Percentiles rank a stretch among this genome's conserved stretches.
phyloP scores from a whole-genome alignment of 1,140 invertebrate species.

The Leptonema lineaticorne region DNA sequence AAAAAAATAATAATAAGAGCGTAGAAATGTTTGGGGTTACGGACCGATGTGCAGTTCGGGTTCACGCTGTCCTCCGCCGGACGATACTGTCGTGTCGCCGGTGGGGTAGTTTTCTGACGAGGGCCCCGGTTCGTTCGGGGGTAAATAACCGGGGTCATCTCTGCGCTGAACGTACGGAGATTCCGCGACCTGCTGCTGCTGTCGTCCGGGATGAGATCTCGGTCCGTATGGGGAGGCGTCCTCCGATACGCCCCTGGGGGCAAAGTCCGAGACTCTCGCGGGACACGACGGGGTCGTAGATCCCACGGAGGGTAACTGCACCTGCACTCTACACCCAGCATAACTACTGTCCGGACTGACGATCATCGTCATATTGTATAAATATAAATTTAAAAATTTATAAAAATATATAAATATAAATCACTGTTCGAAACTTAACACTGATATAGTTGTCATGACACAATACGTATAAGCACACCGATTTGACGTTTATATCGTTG shows the following conservation, averaged over 20 bases:
- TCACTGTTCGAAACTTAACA: too few species aligned
- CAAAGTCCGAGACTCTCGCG: conserved; percentile 16
- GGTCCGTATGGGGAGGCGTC: not conserved
- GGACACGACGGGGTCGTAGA: conserved; percentile 37
- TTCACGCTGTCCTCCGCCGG: conserved; percentile 50
- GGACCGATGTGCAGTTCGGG: conserved; percentile 56
- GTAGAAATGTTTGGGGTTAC: not conserved
- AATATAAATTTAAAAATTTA: too few species aligned
- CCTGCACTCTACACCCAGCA: conserved; percentile 37
- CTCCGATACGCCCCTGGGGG: not conserved
- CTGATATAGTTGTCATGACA: too few species aligned
- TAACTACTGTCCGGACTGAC: conserved; percentile 58
- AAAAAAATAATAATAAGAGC: not conserved
- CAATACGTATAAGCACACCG: too few species aligned
- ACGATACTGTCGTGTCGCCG: conserved; percentile 46
- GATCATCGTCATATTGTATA: conserved; percentile 50
- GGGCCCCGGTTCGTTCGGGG: conserved; percentile 5
- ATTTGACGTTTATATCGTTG: too few species aligned
- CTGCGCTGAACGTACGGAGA: not conserved
- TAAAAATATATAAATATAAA: too few species aligned
- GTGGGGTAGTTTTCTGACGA: conserved; percentile 23
- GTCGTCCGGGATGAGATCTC: too few species aligned
- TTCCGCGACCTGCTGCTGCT: not conserved
- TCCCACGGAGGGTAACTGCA: conserved; percentile 36
- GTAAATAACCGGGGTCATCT: conserved; percentile 7